phyloP scores from a whole-genome alignment of 2,888 invertebrate species.

The Coelogynopora nodosa region DNA sequence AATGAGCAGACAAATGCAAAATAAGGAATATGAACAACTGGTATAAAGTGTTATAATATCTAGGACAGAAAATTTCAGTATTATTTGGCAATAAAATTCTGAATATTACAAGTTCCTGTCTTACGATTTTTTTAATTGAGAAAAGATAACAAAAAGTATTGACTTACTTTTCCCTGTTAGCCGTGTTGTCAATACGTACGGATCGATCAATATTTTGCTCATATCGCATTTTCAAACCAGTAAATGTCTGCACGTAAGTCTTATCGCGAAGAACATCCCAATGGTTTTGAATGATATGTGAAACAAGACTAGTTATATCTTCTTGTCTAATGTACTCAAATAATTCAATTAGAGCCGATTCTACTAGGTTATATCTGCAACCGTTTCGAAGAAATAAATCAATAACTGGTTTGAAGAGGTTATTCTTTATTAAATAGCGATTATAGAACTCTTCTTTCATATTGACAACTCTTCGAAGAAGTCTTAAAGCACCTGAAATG shows the following conservation, averaged over 20 bases:
- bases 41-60: not conserved
- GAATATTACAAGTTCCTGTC: not conserved
- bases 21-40: not conserved
- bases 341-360: conserved; percentile 96
- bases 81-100: not conserved
- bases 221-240: conserved; percentile 71
- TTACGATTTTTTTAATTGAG: no score
- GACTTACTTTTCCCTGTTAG: no score
- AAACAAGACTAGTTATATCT: conserved; percentile 64
- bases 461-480: conserved; percentile 92
- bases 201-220: conserved; percentile 52
- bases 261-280: conserved; percentile 87
- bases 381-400: conserved; percentile 94
- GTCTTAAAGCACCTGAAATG: conserved; percentile 76
- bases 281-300: conserved; percentile 91
- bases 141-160: no score
- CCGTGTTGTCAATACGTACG: not conserved
- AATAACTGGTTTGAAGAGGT: conserved; percentile 88
- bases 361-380: conserved; percentile 93
- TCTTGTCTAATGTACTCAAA: conserved; percentile 92
- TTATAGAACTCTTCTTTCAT: conserved; percentile 98
- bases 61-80: not conserved
- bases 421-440: conserved; percentile 86
- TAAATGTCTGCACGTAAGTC: conserved; percentile 96
- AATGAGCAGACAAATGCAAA: no score